Base-by-base conservation (phyloP, 2,888 invertebrate genomes). In the Cephus runcator region DNA sequence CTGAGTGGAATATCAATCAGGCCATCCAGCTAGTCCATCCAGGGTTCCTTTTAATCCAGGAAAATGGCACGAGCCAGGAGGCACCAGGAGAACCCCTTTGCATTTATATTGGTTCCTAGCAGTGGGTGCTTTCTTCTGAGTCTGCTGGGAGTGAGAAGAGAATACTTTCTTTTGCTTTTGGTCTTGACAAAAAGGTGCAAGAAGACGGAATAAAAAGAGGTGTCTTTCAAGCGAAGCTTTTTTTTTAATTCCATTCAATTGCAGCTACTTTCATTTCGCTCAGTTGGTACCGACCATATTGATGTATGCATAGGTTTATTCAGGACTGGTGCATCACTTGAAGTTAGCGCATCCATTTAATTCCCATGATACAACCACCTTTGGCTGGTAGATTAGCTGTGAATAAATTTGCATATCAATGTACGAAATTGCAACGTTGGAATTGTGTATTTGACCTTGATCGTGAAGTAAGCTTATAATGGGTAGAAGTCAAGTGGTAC, bases 1-100 rank as follows among this genome's bases (percentile, higher is more conserved):
- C 86, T 85, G 85, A 86, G 83, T 84, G 83, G 89, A 90, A 89
- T 90, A 90, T 88, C 90, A 89, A 89, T 90, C 85, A 86, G 86
- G 79, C 73, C 78, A 81, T 80, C 79, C 68, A 71, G 11, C 77
- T 36, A 74, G 33, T 71, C 33, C 30, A 69, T 75, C 81, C 56
- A 1, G 23, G 23, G 23, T 78, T 77, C 74, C 80, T 85, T 83
- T 86, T 82, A 82, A 80, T 81, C 81, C 79, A 80, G 23, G 31
- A 23, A 68, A 73, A 35, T 71, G 73, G 69, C 69, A n/a, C 73
- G 69, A 69, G 73, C 78, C 81, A 78, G 56, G 56, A 56, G 56
- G 56, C 56, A 56, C 56, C 56, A 23, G 56, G 79, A 69, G 81
- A 83, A 79, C 83, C 82, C 81, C 83, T 88, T 88, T 88, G 88